phyloP scores from a whole-genome alignment of 2,113 vertebrate genomes.

The Columba livia region DNA sequence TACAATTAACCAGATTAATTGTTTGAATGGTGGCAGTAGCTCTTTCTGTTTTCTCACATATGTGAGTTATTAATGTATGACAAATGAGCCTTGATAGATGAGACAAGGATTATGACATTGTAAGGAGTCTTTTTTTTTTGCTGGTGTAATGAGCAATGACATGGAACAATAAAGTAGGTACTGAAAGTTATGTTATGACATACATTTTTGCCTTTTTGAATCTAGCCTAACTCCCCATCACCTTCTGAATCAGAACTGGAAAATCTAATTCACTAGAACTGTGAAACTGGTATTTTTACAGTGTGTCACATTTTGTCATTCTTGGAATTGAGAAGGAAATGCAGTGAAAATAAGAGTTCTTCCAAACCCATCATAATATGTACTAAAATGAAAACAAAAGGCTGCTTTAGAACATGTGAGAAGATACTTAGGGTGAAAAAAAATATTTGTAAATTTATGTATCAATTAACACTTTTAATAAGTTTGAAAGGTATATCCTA shows the following conservation, averaged over 20 bases:
- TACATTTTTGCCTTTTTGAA: not conserved
- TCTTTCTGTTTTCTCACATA: not conserved
- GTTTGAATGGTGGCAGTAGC: not conserved
- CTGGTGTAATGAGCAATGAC: not conserved
- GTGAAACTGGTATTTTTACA: not conserved
- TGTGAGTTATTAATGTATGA: not conserved
- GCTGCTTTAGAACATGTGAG: not conserved
- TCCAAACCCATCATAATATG: not conserved
- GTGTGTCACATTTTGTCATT: not conserved
- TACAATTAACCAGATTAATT: not conserved
- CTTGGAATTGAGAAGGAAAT: not conserved
- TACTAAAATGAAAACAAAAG: not conserved
- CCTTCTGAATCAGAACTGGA: not conserved
- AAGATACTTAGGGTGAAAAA: not conserved
- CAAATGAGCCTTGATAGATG: not conserved
- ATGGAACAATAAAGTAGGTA: not conserved
- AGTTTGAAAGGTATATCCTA: not conserved
- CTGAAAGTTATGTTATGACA: not conserved
- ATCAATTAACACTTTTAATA: not conserved
- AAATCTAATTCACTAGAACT: not conserved
- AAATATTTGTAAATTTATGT: not conserved
- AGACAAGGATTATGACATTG: not conserved
- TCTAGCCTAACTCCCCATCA: not conserved
- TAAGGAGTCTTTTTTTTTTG: not conserved
- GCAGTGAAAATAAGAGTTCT: not conserved